Conservation (phyloP, 2,888 invertebrate species). For the Ophion costatus region DNA sequence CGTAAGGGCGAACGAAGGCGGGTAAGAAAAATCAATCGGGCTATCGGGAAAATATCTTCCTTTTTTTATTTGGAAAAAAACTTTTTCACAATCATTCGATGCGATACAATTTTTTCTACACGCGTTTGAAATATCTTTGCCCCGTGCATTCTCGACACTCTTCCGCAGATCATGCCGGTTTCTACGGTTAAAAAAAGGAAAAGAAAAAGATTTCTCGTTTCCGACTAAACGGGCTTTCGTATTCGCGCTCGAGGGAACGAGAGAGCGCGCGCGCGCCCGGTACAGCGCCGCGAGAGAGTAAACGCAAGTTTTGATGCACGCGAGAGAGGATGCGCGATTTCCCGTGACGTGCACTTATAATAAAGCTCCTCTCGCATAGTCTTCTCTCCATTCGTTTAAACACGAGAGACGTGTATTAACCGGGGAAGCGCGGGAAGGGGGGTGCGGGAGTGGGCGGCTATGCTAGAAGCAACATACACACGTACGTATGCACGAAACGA, state of each 20-base stretch:
- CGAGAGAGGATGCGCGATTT: constrained; percentile 64
- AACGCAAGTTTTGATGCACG: constrained; percentile 52
- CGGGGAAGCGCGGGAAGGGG: too few relatives aligned
- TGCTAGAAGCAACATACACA: background rate
- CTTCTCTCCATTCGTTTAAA: constrained; percentile 32
- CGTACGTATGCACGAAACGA: constrained; percentile 21
- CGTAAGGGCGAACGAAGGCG: background rate
- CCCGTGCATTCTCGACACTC: constrained; percentile 54
- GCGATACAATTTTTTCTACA: background rate
- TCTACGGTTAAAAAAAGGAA: constrained; percentile 56
- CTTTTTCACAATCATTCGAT: background rate
- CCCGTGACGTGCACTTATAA: constrained; percentile 59
- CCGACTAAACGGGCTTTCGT: constrained; percentile 73
- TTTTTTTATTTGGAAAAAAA: background rate
- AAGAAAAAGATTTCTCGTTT: constrained; percentile 70
- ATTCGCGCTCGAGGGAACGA: constrained; percentile 32
- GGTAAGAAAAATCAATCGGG: background rate
- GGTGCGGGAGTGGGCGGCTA: too few relatives aligned
- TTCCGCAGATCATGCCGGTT: constrained; percentile 50
- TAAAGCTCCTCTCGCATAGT: constrained; percentile 46
- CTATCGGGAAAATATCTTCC: background rate
- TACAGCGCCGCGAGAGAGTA: constrained; percentile 46
- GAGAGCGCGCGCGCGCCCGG: background rate
- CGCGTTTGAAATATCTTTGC: constrained; percentile 41
- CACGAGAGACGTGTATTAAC: background rate